Evolutionary conservation across 1,140 invertebrate species (phyloP), one percentile per base, ranked within the genome.

Genomic region (Eriocheir sinensis): DNA sequence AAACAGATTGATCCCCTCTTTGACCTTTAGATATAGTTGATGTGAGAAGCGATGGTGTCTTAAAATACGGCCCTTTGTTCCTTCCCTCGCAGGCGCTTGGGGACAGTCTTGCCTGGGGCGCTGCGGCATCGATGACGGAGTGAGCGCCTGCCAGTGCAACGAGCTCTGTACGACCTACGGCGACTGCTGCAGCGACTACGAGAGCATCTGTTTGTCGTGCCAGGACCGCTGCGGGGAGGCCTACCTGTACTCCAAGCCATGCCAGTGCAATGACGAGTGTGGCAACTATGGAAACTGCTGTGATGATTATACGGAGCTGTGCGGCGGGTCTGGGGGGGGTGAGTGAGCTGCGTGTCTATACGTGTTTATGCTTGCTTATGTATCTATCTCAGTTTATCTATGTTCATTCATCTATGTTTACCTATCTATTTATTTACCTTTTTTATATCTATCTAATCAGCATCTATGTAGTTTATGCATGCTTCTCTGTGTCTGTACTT

Each of bases 241-340:
- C 15, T 94, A 89, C 48, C 48, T 89, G 3, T 17, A 88, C 32
- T 88, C 89, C 40, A 95, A 94, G 17, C 92, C 91, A 6, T 95
- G 95, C 44, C 93, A 94, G 85, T 95, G 95, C 40, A 95, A 94
- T 53, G 38, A 91, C n/a, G 83, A 92, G 2, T 95, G 95, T 85
- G 2, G 15, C 9, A 21, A 17, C 17, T 40, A 92, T 34, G 83
- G 38, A 3, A 94, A 95, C 83, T 95, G 95, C 38, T 95, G 95
- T 32, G 0, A 17, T 0, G 95, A 95, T 32, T 95, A 80, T 44
- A 86, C 86, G 27, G 81, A 41, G 12, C 3, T 94, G 3, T 95
- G 95, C 79, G 95, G 53, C 53, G 48, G 48, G 12, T 9, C 12
- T 53, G 48, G 48, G 6, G 21, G 36, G 36, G 38, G 41, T 91